Percentiles rank a stretch among this genome's conserved stretches.
These are phyloP conservation scores for Drosophila prostipennis DNA, from an alignment of 2,888 invertebrate genomes.

Conservation along the genomic window DNA sequence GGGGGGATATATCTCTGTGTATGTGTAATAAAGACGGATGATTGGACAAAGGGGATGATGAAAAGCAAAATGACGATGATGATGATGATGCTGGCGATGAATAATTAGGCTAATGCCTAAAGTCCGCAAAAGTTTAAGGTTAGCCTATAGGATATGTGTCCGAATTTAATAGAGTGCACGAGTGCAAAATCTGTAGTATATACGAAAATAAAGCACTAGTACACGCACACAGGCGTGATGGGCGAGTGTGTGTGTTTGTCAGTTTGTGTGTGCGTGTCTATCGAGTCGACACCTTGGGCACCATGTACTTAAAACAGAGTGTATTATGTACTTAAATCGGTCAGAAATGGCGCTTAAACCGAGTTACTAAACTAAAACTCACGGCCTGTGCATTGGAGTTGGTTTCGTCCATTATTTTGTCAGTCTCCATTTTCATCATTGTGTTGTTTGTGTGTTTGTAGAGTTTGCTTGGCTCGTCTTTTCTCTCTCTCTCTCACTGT, in stretches of 20 bases:
- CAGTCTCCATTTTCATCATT: slow-evolving; percentile 95
- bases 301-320: slow-evolving; percentile 33
- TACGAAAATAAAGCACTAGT: slow-evolving; percentile 67
- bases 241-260: slow-evolving; percentile 14
- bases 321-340: slow-evolving; percentile 39
- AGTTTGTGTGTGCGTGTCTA: slow-evolving; percentile 29
- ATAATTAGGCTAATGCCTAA: slow-evolving; percentile 37
- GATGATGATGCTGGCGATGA: slow-evolving; percentile 10
- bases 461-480: slow-evolving; percentile 54
- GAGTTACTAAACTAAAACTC: slow-evolving; percentile 59
- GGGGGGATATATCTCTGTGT: neutral
- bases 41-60: slow-evolving; percentile 5
- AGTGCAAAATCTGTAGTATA: slow-evolving; percentile 65
- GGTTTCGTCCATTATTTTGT: slow-evolving; percentile 93
- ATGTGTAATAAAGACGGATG: neutral
- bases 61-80: neutral
- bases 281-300: slow-evolving; percentile 64
- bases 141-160: slow-evolving; percentile 24
- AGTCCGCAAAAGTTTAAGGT: slow-evolving; percentile 58
- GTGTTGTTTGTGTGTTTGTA: slow-evolving; percentile 62
- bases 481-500: slow-evolving; percentile 32
- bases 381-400: slow-evolving; percentile 88
- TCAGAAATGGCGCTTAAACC: slow-evolving; percentile 23
- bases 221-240: slow-evolving; percentile 1
- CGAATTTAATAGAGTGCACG: slow-evolving; percentile 68